phyloP scores from a whole-genome alignment of 2,113 vertebrate species.

The Actenoides hombroni region DNA sequence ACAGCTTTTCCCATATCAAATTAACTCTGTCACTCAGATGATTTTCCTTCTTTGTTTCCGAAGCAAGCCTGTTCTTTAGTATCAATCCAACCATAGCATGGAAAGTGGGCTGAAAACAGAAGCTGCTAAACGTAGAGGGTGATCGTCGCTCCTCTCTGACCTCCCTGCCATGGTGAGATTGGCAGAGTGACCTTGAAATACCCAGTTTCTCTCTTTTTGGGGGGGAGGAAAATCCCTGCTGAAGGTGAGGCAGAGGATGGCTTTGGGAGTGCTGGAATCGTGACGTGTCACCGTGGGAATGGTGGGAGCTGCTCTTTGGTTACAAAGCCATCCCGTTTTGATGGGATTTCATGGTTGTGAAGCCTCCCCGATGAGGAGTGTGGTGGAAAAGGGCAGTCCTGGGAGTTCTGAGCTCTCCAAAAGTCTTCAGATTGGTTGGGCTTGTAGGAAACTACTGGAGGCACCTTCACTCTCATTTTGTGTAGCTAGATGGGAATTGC shows the following conservation, averaged over 20 bases:
- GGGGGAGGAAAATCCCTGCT: neutral
- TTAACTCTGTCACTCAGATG: neutral
- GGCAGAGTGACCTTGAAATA: neutral
- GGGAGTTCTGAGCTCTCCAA: neutral
- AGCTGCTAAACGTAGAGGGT: neutral
- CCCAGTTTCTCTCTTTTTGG: neutral
- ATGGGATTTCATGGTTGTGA: neutral
- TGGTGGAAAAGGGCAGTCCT: neutral
- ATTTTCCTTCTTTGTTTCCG: neutral
- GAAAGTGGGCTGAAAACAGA: neutral
- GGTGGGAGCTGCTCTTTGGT: neutral
- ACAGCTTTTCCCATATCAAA: neutral
- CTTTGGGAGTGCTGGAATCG: accelerated
- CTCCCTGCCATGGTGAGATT: neutral
- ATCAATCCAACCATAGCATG: neutral
- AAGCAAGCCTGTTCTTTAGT: neutral
- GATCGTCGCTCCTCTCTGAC: neutral
- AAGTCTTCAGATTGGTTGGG: accelerated
- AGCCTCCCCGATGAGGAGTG: accelerated
- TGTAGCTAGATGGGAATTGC: neutral
- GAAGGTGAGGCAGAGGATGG: neutral
- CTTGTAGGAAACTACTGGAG: neutral
- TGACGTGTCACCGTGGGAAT: accelerated
- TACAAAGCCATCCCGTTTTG: neutral
- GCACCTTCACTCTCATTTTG: neutral